A percentile compares a stretch with the other conserved stretches of the same genome.
phyloP scores from a whole-genome alignment of 1,140 invertebrate genomes.

The Latrodectus geometricus region DNA sequence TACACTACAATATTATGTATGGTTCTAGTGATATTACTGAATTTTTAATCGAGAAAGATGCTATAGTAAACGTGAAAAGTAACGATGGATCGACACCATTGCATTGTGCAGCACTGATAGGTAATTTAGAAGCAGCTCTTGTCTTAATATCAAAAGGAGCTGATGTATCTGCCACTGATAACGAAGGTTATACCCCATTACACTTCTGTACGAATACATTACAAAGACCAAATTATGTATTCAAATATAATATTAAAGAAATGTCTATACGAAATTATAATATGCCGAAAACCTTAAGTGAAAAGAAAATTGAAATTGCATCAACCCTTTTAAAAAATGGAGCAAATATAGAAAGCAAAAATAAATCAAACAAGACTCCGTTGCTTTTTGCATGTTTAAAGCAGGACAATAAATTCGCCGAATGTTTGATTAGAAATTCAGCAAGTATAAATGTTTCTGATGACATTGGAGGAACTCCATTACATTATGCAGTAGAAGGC shows the following conservation, averaged over 20 bases:
- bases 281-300: too few species aligned
- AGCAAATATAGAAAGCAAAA: background rate
- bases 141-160: background rate
- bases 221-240: too few species aligned
- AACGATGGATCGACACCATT: background rate
- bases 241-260: too few species aligned
- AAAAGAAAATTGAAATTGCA: background rate
- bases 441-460: background rate
- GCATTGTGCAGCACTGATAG: background rate
- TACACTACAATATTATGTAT: background rate
- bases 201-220: background rate
- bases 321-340: background rate
- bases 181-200: conserved; percentile 2
- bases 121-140: background rate
- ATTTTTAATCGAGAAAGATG: conserved; percentile 19
- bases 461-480: background rate
- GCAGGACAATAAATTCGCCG: background rate
- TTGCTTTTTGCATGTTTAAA: background rate
- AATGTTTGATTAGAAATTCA: background rate
- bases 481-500: background rate
- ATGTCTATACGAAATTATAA: too few species aligned
- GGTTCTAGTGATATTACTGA: conserved; percentile 4
- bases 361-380: background rate
- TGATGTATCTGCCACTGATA: background rate
- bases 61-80: background rate